Percentiles rank a stretch among this genome's conserved stretches.
Evolutionary conservation across 1,140 invertebrate species (phyloP).

Genomic region (Pantala flavescens): DNA sequence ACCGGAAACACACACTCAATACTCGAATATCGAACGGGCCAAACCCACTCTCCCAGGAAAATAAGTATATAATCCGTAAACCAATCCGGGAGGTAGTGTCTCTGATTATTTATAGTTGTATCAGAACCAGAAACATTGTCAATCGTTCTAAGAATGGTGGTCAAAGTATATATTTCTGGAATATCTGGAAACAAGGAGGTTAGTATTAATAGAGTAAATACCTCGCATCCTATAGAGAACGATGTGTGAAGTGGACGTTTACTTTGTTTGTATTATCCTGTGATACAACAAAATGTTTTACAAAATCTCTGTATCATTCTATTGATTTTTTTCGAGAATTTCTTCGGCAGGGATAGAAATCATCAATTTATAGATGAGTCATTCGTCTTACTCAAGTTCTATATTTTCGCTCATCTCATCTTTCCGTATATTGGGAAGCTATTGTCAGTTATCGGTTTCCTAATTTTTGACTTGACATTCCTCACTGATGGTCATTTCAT

Average conservation of each 20-base stretch:
- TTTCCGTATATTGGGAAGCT: no score
- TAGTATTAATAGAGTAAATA: conserved; percentile 28
- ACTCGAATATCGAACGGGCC: conserved; percentile 7
- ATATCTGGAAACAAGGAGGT: conserved; percentile 88
- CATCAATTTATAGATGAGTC: not conserved
- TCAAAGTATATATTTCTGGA: conserved; percentile 80
- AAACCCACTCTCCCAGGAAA: conserved; percentile 3
- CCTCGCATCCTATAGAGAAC: not conserved
- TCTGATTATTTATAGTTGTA: conserved; percentile 10
- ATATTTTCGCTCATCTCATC: no score
- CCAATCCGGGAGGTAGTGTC: conserved; percentile 2
- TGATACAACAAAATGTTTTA: not conserved
- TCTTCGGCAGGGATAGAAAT: not conserved
- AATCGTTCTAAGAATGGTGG: conserved; percentile 54
- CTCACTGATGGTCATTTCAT: no score
- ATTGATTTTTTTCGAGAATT: not conserved
- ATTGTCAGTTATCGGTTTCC: no score
- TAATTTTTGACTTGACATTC: no score
- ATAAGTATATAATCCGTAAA: not conserved
- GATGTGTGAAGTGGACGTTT: not conserved
- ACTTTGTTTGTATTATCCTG: not conserved
- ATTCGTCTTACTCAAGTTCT: not conserved
- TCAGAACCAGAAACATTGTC: not conserved
- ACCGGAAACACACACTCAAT: conserved; percentile 1
- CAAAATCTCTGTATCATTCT: not conserved